Percentiles rank a stretch among this genome's conserved stretches.
These are phyloP conservation scores for Fratercula arctica DNA, from an alignment of 2,797 vertebrate genomes.

Conservation along the genomic window DNA sequence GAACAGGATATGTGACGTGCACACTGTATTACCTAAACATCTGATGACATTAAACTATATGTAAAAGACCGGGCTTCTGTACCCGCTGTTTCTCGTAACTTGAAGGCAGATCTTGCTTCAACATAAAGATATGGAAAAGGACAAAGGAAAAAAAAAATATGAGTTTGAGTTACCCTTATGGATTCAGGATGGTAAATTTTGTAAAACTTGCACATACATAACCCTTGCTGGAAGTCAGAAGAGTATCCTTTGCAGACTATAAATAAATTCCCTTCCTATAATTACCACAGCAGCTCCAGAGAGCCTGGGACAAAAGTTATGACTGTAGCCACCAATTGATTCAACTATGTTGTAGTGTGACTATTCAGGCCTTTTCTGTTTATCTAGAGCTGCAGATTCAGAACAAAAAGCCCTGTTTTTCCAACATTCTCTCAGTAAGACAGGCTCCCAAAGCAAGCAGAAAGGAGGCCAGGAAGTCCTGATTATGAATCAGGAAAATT, in stretches of 20 bases:
- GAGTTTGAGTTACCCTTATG: neutral
- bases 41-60: neutral
- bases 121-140: neutral
- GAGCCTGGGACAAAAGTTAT: neutral
- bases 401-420: neutral
- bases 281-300: neutral
- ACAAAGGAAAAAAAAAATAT: neutral
- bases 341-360: neutral
- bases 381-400: neutral
- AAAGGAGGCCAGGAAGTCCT: neutral
- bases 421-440: neutral
- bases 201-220: neutral
- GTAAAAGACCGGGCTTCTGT: neutral
- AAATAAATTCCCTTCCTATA: neutral
- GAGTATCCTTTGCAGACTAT: neutral
- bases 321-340: neutral
- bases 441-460: neutral
- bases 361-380: neutral
- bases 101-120: neutral
- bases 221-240: neutral
- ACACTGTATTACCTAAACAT: neutral
- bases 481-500: neutral
- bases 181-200: neutral
- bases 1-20: neutral
- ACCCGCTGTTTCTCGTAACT: neutral